phyloP scores from a whole-genome alignment of 2,797 vertebrate genomes.

The Megaceryle alcyon region DNA sequence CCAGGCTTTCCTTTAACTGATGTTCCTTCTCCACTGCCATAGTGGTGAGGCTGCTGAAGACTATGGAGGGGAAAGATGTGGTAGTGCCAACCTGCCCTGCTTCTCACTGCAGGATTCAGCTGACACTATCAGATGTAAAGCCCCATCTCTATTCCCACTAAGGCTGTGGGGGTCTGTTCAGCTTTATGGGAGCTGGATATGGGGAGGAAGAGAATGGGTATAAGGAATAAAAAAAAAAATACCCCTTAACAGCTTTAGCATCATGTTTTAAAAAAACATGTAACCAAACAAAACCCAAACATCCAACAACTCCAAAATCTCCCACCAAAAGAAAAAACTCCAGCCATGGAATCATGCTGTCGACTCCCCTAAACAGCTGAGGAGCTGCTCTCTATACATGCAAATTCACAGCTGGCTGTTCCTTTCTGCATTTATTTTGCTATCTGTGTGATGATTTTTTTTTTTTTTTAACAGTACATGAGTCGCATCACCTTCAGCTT shows the following conservation, averaged over 20 bases:
- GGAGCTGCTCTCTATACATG: neutral
- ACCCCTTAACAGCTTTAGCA: neutral
- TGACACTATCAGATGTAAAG: neutral
- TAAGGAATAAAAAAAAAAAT: neutral
- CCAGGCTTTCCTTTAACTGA: neutral
- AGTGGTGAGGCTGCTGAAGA: neutral
- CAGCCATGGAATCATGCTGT: neutral
- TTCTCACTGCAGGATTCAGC: neutral
- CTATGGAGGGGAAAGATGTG: neutral
- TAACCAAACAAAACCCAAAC: accelerated
- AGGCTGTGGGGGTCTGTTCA: neutral
- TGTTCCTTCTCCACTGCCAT: neutral
- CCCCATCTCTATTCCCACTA: neutral
- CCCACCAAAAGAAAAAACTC: neutral
- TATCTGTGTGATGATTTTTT: neutral
- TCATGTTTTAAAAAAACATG: neutral
- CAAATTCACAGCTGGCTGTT: neutral
- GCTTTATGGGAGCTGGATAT: neutral
- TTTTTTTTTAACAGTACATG: neutral
- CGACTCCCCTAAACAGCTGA: neutral
- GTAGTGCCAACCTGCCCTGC: neutral
- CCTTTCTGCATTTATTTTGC: conserved; percentile 52
- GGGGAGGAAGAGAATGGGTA: neutral
- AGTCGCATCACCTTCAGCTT: conserved; percentile 31
- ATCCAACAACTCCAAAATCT: neutral